phyloP scores from a whole-genome alignment of 2,113 vertebrate species.

The Lontra canadensis region DNA sequence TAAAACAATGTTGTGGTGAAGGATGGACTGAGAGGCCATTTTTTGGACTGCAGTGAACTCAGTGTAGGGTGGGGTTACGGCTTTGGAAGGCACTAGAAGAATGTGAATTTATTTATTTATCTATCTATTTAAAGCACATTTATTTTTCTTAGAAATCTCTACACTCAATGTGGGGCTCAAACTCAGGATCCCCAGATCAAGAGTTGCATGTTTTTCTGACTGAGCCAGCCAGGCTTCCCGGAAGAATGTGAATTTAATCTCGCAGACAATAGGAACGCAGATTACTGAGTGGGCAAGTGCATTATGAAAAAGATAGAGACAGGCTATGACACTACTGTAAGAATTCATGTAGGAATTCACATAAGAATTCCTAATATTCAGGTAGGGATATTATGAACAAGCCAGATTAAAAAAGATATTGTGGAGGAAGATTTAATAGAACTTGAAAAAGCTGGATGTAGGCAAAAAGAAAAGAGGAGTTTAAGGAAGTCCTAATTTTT shows the following conservation, averaged over 20 bases:
- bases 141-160: not conserved
- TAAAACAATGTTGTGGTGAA: not conserved
- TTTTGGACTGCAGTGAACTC: not conserved
- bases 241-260: slow-evolving; percentile 2
- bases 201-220: not conserved
- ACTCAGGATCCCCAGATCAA: not conserved
- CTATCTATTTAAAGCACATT: not conserved
- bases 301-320: not conserved
- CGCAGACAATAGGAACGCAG: not conserved
- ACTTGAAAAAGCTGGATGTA: not conserved
- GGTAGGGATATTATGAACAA: not conserved
- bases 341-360: not conserved
- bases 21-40: not conserved
- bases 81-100: not conserved
- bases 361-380: not conserved
- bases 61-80: not conserved
- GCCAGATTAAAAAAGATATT: not conserved
- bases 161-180: not conserved
- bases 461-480: slow-evolving; percentile 8
- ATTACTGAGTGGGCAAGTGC: not conserved
- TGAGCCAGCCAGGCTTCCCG: not conserved
- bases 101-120: not conserved
- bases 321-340: not conserved
- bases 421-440: slow-evolving; percentile 19
- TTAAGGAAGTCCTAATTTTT: slow-evolving; percentile 31